Evolutionary conservation across 2,888 invertebrate species (phyloP).

Genomic region (Diachrysia chrysitis): DNA sequence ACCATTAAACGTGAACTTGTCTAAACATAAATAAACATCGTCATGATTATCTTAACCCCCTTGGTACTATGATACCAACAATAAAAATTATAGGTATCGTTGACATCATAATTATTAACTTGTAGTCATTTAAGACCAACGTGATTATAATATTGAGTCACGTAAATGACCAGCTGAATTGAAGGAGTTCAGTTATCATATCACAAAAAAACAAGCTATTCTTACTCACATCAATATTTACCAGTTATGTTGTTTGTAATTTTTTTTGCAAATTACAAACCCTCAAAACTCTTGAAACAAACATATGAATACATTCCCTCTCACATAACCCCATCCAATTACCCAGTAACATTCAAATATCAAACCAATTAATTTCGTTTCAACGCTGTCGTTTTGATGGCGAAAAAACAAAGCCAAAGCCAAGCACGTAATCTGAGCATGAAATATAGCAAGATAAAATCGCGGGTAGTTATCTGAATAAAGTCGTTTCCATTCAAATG

Average conservation of each 20-base stretch:
- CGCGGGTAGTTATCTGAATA: slow-evolving; percentile 81
- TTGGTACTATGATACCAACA: no score
- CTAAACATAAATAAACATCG: no score
- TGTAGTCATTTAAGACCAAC: no score
- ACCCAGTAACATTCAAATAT: slow-evolving; percentile 48
- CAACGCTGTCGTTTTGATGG: slow-evolving; percentile 48
- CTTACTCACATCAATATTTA: not conserved
- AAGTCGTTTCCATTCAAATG: slow-evolving; percentile 85
- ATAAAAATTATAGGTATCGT: no score
- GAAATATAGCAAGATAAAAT: slow-evolving; percentile 80
- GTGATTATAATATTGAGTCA: no score
- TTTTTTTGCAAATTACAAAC: not conserved
- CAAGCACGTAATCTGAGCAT: slow-evolving; percentile 72
- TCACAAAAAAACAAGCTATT: no score
- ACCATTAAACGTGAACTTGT: no score
- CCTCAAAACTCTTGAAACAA: slow-evolving; percentile 11
- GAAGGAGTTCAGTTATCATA: no score
- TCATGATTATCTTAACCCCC: no score
- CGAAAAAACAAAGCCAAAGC: slow-evolving; percentile 52
- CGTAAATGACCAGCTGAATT: no score
- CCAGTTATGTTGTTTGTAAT: slow-evolving; percentile 4
- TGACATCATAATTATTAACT: no score
- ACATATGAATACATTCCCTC: slow-evolving; percentile 10
- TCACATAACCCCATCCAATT: slow-evolving; percentile 43
- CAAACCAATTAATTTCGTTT: slow-evolving; percentile 52